Base-by-base conservation (phyloP, 30 jellyfish, hydroid and myxozoan species). In the Pelagia noctiluca region DNA sequence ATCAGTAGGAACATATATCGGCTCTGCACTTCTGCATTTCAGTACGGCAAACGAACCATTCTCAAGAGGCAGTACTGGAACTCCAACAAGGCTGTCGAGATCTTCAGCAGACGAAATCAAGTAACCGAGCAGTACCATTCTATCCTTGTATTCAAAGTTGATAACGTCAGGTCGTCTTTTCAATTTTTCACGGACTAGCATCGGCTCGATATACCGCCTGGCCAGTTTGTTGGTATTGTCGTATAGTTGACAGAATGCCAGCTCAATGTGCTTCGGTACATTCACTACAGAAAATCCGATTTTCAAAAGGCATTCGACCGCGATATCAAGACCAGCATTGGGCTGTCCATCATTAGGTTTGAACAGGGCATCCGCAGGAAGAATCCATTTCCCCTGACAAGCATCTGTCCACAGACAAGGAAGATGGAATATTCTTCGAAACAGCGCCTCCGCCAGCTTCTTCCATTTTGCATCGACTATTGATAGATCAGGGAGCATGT, bases 381-480 rank as follows among this genome's bases (percentile, higher is more conserved):
- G n/a, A 26, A 54, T 36, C 95, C 95, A 85, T 13, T 30, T 26
- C 23, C 75, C 82, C 26, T 24, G 50, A 34, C 50, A 10, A 42
- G 95, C 82, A 32, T 25, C 66, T 18, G 82, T 76, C 83, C 82
- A 86, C 8, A 86, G n/a, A 49, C 78, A 69, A 10, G 25, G 72
- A 4, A 32, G 10, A 22, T 26, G 35, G n/a, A 83, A 64, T 28
- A 79, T 42, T 23, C 22, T 21, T 35, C 37, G 50, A 22, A 63
- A 83, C n/a, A 82, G 61, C 72, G 24, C 24, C 10, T 48, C 47
- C 3, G 87, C 63, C 22, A 89, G 71, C n/a, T 18, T 31, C 32
- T 32, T 24, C 97, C 97, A 89, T 54, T 83, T 89, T 23, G 66
- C 32, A 57, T 89, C 88, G 22, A 89, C 97, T 16, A 24, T 53